These are phyloP conservation scores for Stictonetta naevosa DNA, from an alignment of 2,113 vertebrate genomes.

Conservation along the genomic window DNA sequence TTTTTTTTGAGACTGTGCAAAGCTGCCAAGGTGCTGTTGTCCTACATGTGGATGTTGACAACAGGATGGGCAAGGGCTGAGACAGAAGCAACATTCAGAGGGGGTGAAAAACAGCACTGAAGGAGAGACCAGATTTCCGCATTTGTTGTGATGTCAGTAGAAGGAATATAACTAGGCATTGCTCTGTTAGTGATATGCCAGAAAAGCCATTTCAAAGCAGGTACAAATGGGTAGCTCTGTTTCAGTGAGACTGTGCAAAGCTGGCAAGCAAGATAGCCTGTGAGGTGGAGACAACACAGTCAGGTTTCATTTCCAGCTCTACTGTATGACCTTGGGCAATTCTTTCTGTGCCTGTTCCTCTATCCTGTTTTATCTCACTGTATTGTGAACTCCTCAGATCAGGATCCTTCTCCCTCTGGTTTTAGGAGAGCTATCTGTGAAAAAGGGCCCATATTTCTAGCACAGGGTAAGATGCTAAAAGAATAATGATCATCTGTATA, in stretches of 20 bases:
- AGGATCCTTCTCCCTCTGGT: background rate
- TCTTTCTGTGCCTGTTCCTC: background rate
- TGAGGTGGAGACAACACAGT: background rate
- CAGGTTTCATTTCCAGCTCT: background rate
- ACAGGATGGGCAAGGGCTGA: background rate
- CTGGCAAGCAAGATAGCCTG: background rate
- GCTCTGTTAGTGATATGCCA: background rate
- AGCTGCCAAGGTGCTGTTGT: background rate
- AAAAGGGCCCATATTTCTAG: background rate
- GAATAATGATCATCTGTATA: background rate
- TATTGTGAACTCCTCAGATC: background rate
- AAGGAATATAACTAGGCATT: background rate
- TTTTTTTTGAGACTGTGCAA: no score
- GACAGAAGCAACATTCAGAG: background rate
- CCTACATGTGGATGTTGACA: background rate
- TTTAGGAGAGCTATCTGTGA: background rate
- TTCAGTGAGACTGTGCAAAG: background rate
- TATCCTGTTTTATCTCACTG: background rate
- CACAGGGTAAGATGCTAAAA: background rate
- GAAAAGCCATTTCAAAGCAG: background rate
- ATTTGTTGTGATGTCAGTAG: background rate
- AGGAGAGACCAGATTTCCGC: background rate
- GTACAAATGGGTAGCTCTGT: background rate
- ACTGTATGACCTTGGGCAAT: background rate
- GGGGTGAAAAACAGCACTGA: background rate